phyloP scores from a whole-genome alignment of 2,888 invertebrate genomes.

The Lasioglossum morio region DNA sequence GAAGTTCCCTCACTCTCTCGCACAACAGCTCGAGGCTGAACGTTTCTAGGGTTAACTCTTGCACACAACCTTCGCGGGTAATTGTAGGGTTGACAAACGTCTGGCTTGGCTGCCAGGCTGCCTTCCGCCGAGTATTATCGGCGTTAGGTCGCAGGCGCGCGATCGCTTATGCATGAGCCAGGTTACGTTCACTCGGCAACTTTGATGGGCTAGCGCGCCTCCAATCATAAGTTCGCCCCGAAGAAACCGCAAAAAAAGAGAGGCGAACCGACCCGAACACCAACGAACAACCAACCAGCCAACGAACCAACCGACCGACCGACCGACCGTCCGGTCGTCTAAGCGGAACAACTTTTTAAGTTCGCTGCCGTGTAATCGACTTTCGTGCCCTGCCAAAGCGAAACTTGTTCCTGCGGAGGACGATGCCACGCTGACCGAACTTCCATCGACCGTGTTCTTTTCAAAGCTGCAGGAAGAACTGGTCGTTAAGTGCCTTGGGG shows the following conservation, averaged over 20 bases:
- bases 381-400: slow-evolving; percentile 20
- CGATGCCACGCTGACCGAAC: slow-evolving; percentile 18
- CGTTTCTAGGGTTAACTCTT: slow-evolving; percentile 26
- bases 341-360: slow-evolving; percentile 48
- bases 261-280: neutral
- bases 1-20: neutral
- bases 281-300: neutral
- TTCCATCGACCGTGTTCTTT: neutral
- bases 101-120: slow-evolving; percentile 12
- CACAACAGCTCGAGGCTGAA: neutral
- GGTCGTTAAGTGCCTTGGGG: neutral
- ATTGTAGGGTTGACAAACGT: slow-evolving; percentile 53
- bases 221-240: slow-evolving; percentile 35
- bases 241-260: slow-evolving; percentile 7
- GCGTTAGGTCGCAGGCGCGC: slow-evolving; percentile 40
- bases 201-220: slow-evolving; percentile 42
- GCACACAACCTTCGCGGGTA: slow-evolving; percentile 49
- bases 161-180: slow-evolving; percentile 55
- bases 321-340: slow-evolving; percentile 16
- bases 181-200: slow-evolving; percentile 45
- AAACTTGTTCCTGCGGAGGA: neutral
- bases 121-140: slow-evolving; percentile 27
- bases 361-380: slow-evolving; percentile 44
- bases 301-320: slow-evolving; percentile 1
- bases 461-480: neutral